Percentiles rank a stretch among this genome's conserved stretches.
Conservation (phyloP, 1,140 invertebrate genomes). For the Tribolium madens region DNA sequence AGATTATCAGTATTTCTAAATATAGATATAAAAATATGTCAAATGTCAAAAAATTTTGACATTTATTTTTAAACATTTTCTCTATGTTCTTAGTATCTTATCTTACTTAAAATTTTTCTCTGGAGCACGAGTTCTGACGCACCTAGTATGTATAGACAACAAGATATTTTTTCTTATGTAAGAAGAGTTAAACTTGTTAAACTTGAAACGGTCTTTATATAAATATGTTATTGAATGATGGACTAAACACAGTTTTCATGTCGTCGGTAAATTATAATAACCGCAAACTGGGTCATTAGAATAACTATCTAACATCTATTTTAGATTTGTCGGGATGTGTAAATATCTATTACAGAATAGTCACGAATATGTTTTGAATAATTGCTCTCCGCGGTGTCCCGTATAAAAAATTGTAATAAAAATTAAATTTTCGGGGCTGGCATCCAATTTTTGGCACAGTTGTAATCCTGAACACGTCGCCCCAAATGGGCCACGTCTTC, state of each 20-base stretch:
- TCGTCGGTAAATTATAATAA: conserved; percentile 20
- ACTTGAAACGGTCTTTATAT: background rate
- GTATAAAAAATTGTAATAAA: too few relatives aligned
- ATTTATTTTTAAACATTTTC: too few relatives aligned
- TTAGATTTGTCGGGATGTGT: conserved; percentile 30
- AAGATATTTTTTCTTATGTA: background rate
- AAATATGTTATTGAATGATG: conserved; percentile 16
- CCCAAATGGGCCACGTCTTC: conserved; percentile 12
- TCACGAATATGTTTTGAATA: conserved; percentile 8
- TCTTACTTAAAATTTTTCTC: too few relatives aligned
- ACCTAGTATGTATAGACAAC: too few relatives aligned
- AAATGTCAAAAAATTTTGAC: too few relatives aligned
- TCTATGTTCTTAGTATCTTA: too few relatives aligned
- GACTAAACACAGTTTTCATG: conserved; percentile 24
- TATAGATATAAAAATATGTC: too few relatives aligned
- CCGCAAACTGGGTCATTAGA: conserved; percentile 29
- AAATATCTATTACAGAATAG: conserved; percentile 11
- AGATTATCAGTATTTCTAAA: too few relatives aligned
- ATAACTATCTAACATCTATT: conserved; percentile 37
- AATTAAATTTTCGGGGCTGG: background rate
- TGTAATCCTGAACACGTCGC: background rate
- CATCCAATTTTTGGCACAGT: background rate
- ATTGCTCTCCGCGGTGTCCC: background rate
- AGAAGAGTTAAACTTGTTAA: background rate
- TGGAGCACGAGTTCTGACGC: too few relatives aligned